Evolutionary conservation across 2,888 invertebrate genomes (phyloP).

Genomic region (Volucella inflata): DNA sequence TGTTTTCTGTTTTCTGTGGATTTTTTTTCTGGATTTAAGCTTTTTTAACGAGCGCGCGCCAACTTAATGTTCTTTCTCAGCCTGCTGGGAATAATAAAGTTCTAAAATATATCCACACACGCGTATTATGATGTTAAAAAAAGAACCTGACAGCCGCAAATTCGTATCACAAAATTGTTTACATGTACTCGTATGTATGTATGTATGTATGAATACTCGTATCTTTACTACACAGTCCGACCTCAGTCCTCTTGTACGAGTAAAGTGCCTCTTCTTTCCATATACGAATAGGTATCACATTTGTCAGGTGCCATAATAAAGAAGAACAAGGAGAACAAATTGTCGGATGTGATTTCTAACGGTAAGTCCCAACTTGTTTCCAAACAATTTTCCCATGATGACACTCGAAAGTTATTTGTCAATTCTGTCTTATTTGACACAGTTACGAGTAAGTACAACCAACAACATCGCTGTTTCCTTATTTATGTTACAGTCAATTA

Average conservation of each 20-base stretch:
- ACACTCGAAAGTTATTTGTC: not conserved
- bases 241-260: no score
- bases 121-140: not conserved
- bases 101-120: constrained; percentile 17
- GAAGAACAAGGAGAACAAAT: no score
- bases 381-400: not conserved
- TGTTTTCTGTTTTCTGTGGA: constrained; percentile 4
- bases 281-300: not conserved
- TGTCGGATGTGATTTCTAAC: not conserved
- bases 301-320: not conserved
- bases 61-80: constrained; percentile 21
- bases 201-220: no score
- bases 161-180: not conserved
- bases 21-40: no score
- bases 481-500: not conserved
- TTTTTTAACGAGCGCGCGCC: constrained; percentile 33
- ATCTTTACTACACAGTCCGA: no score
- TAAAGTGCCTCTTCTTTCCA: no score
- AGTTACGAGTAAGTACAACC: not conserved
- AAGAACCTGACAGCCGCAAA: not conserved
- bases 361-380: not conserved
- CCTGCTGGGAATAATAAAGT: constrained; percentile 26
- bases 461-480: not conserved
- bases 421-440: not conserved
- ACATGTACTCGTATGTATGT: no score